Evolutionary conservation across 2,113 vertebrate genomes (phyloP).

Genomic region (Elaphurus davidianus): DNA sequence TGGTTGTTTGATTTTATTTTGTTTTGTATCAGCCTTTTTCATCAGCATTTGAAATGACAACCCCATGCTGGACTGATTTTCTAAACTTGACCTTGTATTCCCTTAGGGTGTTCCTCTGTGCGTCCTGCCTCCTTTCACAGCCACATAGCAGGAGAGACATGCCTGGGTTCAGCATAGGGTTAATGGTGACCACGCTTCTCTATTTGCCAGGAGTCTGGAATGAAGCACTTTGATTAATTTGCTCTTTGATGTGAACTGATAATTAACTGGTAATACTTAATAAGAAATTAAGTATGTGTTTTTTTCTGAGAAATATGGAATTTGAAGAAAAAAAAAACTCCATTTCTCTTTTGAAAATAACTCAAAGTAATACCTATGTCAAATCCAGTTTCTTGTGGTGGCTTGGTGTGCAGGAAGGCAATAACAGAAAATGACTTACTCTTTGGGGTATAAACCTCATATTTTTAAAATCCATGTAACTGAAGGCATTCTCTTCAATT

Average conservation of each 20-base stretch:
- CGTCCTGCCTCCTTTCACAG: not conserved
- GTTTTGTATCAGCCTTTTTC: not conserved
- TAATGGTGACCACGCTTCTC: not conserved
- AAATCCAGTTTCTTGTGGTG: not conserved
- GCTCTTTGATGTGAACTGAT: not conserved
- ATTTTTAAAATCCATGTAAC: not conserved
- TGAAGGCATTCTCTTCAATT: not conserved
- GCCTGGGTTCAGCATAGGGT: not conserved
- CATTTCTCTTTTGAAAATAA: conserved; percentile 38
- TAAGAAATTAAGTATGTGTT: not conserved
- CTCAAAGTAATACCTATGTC: not conserved
- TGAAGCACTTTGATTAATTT: not conserved
- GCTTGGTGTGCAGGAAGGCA: not conserved
- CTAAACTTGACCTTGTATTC: not conserved
- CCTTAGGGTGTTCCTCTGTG: not conserved
- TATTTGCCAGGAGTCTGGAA: not conserved
- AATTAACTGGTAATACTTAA: not conserved
- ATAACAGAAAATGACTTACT: not conserved
- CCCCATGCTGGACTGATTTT: not conserved
- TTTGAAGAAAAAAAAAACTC: not conserved
- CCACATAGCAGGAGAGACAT: not conserved
- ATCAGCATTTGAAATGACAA: not conserved
- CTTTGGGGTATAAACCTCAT: not conserved
- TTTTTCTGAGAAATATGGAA: not conserved
- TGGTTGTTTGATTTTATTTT: not conserved